Evolutionary conservation across 2,888 invertebrate species (phyloP), one percentile per base, ranked within the genome.

Genomic region (Ennomos fuscantarius): DNA sequence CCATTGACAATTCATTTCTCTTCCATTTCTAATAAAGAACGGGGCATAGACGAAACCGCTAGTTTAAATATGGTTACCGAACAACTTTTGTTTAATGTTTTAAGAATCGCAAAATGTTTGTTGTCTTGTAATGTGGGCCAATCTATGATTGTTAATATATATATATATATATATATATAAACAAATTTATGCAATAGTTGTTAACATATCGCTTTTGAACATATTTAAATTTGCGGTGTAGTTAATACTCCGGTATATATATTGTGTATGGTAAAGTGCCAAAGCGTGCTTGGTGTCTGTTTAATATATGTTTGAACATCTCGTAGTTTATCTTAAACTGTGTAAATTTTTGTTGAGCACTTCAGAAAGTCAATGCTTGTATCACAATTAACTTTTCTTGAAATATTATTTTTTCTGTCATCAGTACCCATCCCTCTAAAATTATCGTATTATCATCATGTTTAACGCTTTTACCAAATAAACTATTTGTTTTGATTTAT

Each of bases 381-480:
- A 24, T 24, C 24, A 24, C 24, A 24, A 24, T 24, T 24, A 24
- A 24, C 24, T 24, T 6, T 24, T 24, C 6, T 24, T 24, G 6
- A 24, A 24, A 24, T 24, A 3, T 24, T 24, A 3, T 6, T 31
- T 46, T 11, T 31, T 44, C 32, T 54, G 44, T 50, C 47, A 12
- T 51, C 31, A 40, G 34, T 36, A 0, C 46, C n/a, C 54, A 55
- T 49, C 15, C 40, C 52, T 51, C 55, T 55, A 54, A 63, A 34
- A 53, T 68, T 65, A 53, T 52, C 15, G n/a, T 62, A n/a, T n/a
- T n/a, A 72, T 73, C 65, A 63, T 76, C 69, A 61, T 72, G 47
- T 65, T 78, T 81, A 85, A 79, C 83, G 87, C 87, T 88, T 89
- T 87, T 86, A 89, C 90, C 89, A 90, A 90, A 89, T 87, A 87